Evolutionary conservation across 2,888 invertebrate genomes (phyloP), one percentile per base, ranked within the genome.

Genomic region (Callosobruchus maculatus): DNA sequence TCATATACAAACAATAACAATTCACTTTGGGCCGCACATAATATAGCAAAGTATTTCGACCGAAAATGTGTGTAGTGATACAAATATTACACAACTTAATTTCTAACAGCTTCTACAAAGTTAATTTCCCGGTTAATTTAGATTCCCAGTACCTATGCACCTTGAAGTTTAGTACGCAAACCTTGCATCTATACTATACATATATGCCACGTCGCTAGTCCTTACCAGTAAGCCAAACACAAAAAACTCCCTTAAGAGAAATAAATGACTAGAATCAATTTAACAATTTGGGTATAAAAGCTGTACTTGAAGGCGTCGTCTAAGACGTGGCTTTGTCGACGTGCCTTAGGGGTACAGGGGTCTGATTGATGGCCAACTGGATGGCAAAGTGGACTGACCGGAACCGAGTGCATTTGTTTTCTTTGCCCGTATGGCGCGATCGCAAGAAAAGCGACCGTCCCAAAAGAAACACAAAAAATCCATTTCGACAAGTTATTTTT

Each of bases 401-500:
- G 49, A 49, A 49, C 49, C 13, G 49, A 49, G 49, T 49, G 49
- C 49, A 49, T 49, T 49, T 49, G 49, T 49, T 49, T 70, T 26
- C 49, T 70, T 71, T 66, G 66, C 71, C 71, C 22, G 49, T 49
- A 18, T 49, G 49, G 18, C 49, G 49, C 49, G 49, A 49, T 49
- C 49, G 4, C 49, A 49, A 49, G 49, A 49, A 49, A 49, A 18
- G 49, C 49, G 49, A 49, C 49, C 49, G 49, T 7, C 72, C 26
- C 20, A 22, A 30, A 20, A 22, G 68, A 72, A 72, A 72, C 72
- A 72, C 21, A 72, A 72, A 72, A 72, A 72, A 22, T 72, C 67
- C 72, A 72, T 72, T 72, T 68, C 68, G 26, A 22, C 20, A 20
- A 68, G 67, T 67, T 72, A 67, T 67, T 72, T 72, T 72, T 72